Evolutionary conservation across 2,888 invertebrate species (phyloP).

Genomic region (Tortrix viridana): DNA sequence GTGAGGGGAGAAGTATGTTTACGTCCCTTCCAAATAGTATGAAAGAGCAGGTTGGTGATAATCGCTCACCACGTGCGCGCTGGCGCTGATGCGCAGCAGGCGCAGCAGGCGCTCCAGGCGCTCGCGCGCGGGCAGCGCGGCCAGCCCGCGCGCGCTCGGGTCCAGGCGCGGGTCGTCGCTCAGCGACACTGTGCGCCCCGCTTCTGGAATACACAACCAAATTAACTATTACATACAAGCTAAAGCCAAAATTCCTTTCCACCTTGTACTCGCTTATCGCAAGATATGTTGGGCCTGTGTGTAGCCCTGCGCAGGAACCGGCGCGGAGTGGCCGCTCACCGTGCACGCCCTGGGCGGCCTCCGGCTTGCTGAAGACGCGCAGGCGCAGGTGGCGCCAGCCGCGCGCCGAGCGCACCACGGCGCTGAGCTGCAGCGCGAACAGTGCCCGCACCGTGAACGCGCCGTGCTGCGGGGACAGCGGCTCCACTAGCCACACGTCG

Average conservation of each 20-base stretch:
- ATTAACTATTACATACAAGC: too few relatives aligned
- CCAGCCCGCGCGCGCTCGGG: constrained; percentile 47
- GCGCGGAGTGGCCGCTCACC: constrained; percentile 12
- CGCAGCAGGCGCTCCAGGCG: constrained; percentile 89
- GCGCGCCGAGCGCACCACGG: constrained; percentile 96
- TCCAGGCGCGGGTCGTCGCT: constrained; percentile 44
- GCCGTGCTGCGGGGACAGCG: constrained; percentile 90
- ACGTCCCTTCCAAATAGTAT: too few relatives aligned
- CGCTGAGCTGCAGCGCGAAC: constrained; percentile 98
- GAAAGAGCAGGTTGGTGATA: too few relatives aligned
- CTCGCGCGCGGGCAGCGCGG: constrained; percentile 68
- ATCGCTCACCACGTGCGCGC: constrained; percentile 88
- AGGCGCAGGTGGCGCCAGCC: constrained; percentile 94
- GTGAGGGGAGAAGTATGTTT: too few relatives aligned
- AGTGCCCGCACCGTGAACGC: constrained; percentile 95
- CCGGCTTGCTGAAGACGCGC: constrained; percentile 89
- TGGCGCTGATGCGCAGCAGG: constrained; percentile 93
- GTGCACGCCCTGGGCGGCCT: constrained; percentile 14
- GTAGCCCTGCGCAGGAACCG: too few relatives aligned
- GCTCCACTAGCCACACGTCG: constrained; percentile 99
- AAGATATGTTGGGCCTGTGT: too few relatives aligned
- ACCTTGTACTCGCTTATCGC: too few relatives aligned
- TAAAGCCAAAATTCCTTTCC: too few relatives aligned
- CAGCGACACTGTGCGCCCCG: constrained; percentile 54
- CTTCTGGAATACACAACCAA: constrained; percentile 53